Base-by-base conservation (phyloP, 92 coral and sea anemone genomes). In the Parazoanthus darwini region DNA sequence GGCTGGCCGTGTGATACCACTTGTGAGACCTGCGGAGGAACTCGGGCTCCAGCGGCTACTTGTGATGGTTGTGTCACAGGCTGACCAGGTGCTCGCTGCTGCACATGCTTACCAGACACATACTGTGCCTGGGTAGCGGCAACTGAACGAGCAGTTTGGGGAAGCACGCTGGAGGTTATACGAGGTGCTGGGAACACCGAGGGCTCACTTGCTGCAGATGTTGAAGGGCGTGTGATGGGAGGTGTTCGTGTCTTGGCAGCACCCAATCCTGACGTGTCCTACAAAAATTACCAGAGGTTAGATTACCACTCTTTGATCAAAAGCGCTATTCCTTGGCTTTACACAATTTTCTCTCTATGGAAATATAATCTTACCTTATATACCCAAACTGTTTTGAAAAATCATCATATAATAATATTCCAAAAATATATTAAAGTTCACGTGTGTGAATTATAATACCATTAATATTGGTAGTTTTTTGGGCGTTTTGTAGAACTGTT, bases 31-130 rank as follows among this genome's bases (percentile, higher is more conserved):
- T 68, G 54, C 18, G 79, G 78, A 23, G 78, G 79, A 71, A 72
- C 66, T 48, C 87, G 87, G 50, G 74, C 18, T 33, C 77, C 87
- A 56, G n/a, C 26, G 87, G 79, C 56, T 13, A 83, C 78, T 48
- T 81, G 70, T 42, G 81, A 48, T 42, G 56, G 58, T 22, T 50
- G 33, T 36, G 86, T 11, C 51, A 66, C 56, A 20, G 86, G 75
- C 58, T 65, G 86, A 37, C 54, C 50, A 42, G 71, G 36, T 8
- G 37, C 50, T 44, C 74, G 86, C 76, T 84, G 87, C 87, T 84
- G 87, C 11, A n/a, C 79, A 44, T 71, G 63, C 50, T 26, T 70
- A 71, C 67, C 66, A 10, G 78, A 43, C 50, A 72, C 51, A 11
- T 72, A 77, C 72, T 72, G 87, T 37, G 4, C 44, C 65, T 46